Percentiles rank a stretch among this genome's conserved stretches.
phyloP scores from a whole-genome alignment of 2,888 invertebrate genomes.

The Hydrotaea diabolus region DNA sequence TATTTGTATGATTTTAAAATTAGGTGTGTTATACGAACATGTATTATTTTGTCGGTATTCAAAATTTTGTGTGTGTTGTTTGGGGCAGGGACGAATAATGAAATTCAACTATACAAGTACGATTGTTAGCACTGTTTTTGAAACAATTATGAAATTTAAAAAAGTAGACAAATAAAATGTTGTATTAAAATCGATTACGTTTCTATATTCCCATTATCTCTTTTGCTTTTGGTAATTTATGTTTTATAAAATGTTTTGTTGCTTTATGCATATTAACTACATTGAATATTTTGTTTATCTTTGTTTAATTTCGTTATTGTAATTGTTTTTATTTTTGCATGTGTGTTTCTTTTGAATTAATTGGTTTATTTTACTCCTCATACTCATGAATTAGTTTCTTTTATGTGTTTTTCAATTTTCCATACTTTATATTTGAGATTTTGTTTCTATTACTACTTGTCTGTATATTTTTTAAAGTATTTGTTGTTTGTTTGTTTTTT shows the following conservation, averaged over 20 bases:
- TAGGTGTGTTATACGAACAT: not conserved
- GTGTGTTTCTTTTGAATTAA: constrained; percentile 5
- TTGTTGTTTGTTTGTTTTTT: constrained; percentile 37
- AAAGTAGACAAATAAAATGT: constrained; percentile 18
- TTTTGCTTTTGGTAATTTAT: constrained; percentile 18
- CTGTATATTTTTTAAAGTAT: not conserved
- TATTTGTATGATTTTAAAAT: not conserved
- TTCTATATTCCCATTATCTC: constrained; percentile 38
- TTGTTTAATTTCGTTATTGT: not conserved
- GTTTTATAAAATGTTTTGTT: constrained; percentile 58
- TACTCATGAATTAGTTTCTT: not conserved
- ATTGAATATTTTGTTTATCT: constrained; percentile 43
- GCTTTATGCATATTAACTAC: constrained; percentile 61
- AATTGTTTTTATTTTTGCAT: constrained; percentile 3
- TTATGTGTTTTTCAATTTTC: not conserved
- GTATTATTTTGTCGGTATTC: not conserved
- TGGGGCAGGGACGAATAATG: not conserved
- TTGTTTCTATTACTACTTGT: not conserved
- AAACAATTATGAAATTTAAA: constrained; percentile 40
- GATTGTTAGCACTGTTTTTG: not conserved
- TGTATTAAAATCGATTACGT: constrained; percentile 48
- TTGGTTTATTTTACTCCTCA: not conserved
- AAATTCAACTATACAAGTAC: constrained; percentile 18
- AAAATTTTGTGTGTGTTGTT: not conserved
- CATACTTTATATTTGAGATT: not conserved